Evolutionary conservation across 2,113 vertebrate species (phyloP), one percentile per base, ranked within the genome.

Genomic region (Aix galericulata): DNA sequence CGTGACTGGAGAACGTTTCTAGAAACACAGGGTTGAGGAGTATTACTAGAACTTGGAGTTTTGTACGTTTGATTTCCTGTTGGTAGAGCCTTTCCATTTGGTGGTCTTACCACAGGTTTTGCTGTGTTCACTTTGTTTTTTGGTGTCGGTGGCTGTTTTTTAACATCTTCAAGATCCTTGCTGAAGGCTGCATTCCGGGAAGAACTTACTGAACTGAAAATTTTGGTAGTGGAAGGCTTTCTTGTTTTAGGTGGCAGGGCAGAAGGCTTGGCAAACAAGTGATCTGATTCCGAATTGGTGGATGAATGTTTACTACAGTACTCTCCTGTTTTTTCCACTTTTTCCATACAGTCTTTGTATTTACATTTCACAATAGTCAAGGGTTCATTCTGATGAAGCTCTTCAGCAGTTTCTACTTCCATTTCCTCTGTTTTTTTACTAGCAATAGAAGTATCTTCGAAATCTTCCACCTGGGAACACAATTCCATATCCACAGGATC

Each of bases 401-500:
- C 86, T 78, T 91, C 78, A 56, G 42, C 11, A 60, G 53, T 42
- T 40, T 79, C 88, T 58, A 91, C 78, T 40, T 94, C 94, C 58
- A 52, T 86, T 50, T 83, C 94, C n/a, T 95, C 66, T 15, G 75
- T 13, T 25, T 58, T 93, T 64, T 94, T 77, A 66, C 40, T 77
- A 63, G 31, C 12, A 10, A 22, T 2, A 64, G 82, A 38, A 59
- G 56, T 26, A 32, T 88, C 86, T 26, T 69, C 38, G 75, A 59
- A n/a, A 29, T 50, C 72, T 42, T 97, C 98, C 10, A 96, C 63
- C 18, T 98, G 82, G 2, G 98, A 98, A 66, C 98, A 98, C 9
- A 98, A 81, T 40, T 98, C 98, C 98, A 98, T 98, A 77, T 98
- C 98, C 73, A 97, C 93, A 32, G 98, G 97, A 71, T 98, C 98